phyloP scores from a whole-genome alignment of 2,797 vertebrate genomes.

The Perodicticus potto region DNA sequence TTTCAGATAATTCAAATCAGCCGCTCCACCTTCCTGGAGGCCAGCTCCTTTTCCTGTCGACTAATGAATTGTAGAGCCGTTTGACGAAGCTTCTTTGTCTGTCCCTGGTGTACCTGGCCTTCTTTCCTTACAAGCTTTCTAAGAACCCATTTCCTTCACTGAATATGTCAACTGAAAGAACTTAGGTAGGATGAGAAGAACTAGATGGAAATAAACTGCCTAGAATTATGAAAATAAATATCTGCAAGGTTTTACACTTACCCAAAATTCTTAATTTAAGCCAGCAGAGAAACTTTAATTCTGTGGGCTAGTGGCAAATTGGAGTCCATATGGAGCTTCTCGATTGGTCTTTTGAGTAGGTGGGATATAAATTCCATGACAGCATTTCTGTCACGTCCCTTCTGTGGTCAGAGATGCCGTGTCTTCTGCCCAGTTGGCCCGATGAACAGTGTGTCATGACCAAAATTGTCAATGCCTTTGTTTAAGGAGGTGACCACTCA shows the following conservation, averaged over 20 bases:
- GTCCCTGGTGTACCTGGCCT: background rate
- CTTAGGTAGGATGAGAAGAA: conserved; percentile 57
- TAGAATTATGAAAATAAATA: conserved; percentile 73
- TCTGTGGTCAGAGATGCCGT: conserved; percentile 51
- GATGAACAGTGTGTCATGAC: background rate
- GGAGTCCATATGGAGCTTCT: conserved; percentile 77
- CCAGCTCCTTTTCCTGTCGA: background rate
- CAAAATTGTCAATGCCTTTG: conserved; percentile 52
- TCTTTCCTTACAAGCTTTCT: conserved; percentile 54
- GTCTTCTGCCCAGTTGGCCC: conserved; percentile 58
- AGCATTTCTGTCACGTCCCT: conserved; percentile 62
- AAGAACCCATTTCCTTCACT: conserved; percentile 62
- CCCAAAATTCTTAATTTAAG: conserved; percentile 76
- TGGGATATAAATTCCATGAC: conserved; percentile 72
- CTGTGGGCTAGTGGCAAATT: conserved; percentile 72
- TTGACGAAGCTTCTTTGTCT: background rate
- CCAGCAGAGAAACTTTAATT: conserved; percentile 71
- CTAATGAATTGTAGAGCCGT: background rate
- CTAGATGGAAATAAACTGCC: conserved; percentile 67
- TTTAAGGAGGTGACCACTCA: conserved; percentile 34
- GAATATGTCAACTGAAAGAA: conserved; percentile 64
- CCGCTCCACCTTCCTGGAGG: background rate
- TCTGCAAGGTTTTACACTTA: conserved; percentile 75
- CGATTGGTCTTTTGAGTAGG: conserved; percentile 76
- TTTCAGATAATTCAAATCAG: conserved; percentile 72